phyloP scores from a whole-genome alignment of 2,888 invertebrate species.

The Phalera bucephala region DNA sequence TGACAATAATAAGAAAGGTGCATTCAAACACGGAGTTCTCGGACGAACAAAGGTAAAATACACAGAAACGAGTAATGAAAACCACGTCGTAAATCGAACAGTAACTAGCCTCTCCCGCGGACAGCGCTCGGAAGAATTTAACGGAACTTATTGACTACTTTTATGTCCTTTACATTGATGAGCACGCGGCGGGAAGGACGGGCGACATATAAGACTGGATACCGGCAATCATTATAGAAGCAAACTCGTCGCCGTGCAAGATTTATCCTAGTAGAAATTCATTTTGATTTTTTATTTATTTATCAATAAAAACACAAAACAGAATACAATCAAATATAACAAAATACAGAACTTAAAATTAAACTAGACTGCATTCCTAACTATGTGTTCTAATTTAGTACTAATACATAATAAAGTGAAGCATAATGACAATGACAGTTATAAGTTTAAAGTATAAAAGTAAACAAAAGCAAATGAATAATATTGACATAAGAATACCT shows the following conservation, averaged over 20 bases:
- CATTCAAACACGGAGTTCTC: conserved; percentile 30
- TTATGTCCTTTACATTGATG: conserved; percentile 72
- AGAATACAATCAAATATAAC: too few species aligned
- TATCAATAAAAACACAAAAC: too few species aligned
- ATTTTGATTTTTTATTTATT: conserved; percentile 12
- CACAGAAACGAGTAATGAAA: conserved; percentile 47
- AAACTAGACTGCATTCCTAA: too few species aligned
- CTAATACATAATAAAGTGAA: too few species aligned
- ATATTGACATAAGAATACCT: too few species aligned
- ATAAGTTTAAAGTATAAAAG: too few species aligned
- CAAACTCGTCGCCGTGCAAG: conserved; percentile 18
- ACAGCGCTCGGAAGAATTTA: conserved; percentile 48
- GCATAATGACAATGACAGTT: too few species aligned
- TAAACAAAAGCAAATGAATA: too few species aligned
- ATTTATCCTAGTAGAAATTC: conserved; percentile 11
- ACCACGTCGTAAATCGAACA: conserved; percentile 59
- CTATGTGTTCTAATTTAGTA: too few species aligned
- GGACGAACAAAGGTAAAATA: conserved; percentile 41
- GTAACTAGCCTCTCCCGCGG: conserved; percentile 51
- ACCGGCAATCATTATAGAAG: conserved; percentile 25
- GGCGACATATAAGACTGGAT: conserved; percentile 4
- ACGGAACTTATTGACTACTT: conserved; percentile 59
- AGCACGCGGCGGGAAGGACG: conserved; percentile 48
- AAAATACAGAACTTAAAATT: too few species aligned
- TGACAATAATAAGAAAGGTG: conserved; percentile 40